Conservation (phyloP, 2,113 vertebrate species). For the Loxodonta africana region DNA sequence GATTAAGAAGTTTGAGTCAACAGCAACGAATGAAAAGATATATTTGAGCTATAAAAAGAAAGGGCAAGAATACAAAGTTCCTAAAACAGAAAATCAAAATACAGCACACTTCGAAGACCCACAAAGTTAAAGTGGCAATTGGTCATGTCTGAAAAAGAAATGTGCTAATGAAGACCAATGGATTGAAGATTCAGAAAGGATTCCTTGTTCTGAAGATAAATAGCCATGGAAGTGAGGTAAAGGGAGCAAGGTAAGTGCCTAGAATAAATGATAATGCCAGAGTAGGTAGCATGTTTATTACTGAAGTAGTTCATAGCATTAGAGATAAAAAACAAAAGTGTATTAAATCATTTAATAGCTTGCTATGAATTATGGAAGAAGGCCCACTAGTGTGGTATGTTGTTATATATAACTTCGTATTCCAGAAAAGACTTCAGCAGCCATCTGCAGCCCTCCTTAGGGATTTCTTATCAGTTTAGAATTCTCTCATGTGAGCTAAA, state of each 20-base stretch:
- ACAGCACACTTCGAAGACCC: background rate
- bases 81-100: conserved; percentile 60
- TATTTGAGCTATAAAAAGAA: conserved; percentile 46
- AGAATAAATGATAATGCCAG: background rate
- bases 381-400: background rate
- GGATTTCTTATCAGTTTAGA: conserved; percentile 64
- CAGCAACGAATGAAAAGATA: conserved; percentile 36
- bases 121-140: conserved; percentile 18
- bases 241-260: background rate
- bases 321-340: conserved; percentile 22
- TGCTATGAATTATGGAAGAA: conserved; percentile 59
- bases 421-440: conserved; percentile 36
- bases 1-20: conserved; percentile 4
- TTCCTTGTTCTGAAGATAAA: conserved; percentile 24
- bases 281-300: background rate
- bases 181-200: background rate
- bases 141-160: conserved; percentile 56
- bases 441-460: background rate
- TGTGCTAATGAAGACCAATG: conserved; percentile 43
- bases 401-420: conserved; percentile 64
- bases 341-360: conserved; percentile 66
- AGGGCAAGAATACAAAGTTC: conserved; percentile 46
- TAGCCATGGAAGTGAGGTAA: background rate
- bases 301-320: conserved; percentile 10
- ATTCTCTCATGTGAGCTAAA: conserved; percentile 5